Evolutionary conservation across 2,888 invertebrate genomes (phyloP).

Genomic region (Drosophila borealis): DNA sequence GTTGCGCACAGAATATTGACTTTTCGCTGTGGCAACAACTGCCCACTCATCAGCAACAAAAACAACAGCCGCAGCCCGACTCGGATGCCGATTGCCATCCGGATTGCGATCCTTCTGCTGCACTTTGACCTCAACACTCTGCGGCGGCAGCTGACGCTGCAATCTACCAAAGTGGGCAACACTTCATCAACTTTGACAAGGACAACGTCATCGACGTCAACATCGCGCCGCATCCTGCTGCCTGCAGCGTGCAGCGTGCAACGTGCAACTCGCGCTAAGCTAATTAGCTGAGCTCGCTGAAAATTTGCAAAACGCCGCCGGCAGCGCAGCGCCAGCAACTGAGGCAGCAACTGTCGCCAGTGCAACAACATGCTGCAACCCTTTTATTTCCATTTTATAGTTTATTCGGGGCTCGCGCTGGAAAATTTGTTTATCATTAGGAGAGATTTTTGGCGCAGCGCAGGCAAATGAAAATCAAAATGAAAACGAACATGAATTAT

Average conservation of each 20-base stretch:
- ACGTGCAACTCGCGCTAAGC: conserved; percentile 29
- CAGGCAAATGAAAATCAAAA: conserved; percentile 34
- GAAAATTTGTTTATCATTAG: conserved; percentile 79
- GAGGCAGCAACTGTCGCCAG: conserved; percentile 26
- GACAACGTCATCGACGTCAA: conserved; percentile 7
- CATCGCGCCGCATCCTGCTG: neutral
- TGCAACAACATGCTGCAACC: conserved; percentile 50
- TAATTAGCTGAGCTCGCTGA: conserved; percentile 49
- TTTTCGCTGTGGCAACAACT: conserved; percentile 43
- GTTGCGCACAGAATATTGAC: conserved; percentile 38
- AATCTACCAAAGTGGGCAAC: conserved; percentile 16
- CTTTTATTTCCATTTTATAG: conserved; percentile 13
- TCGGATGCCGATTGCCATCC: too few relatives aligned
- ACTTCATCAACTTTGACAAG: conserved; percentile 11
- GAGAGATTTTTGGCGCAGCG: conserved; percentile 53
- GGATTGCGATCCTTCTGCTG: neutral
- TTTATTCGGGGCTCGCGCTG: conserved; percentile 22
- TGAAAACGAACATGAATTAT: conserved; percentile 74
- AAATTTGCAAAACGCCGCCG: conserved; percentile 52
- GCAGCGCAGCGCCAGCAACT: conserved; percentile 46
- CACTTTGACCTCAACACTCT: conserved; percentile 52
- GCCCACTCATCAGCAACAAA: conserved; percentile 59
- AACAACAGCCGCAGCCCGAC: conserved; percentile 3
- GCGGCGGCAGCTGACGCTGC: conserved; percentile 43
- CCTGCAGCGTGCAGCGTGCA: neutral